These are phyloP conservation scores for Bilobella aurantiaca DNA, from an alignment of 1,140 invertebrate genomes.

Conservation along the genomic window DNA sequence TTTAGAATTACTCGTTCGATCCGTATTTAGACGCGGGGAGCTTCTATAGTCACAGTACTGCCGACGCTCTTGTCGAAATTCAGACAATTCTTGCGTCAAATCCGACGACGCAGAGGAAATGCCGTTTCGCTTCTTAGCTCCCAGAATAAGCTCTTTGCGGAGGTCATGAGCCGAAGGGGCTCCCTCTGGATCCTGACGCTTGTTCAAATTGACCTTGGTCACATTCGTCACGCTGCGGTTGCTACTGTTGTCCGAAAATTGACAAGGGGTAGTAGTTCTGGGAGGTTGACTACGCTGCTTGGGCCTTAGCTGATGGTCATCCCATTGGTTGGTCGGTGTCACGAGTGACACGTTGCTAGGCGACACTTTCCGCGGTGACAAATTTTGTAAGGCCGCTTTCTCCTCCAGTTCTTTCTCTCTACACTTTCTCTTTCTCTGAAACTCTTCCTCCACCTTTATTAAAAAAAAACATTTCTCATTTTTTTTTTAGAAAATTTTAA, in stretches of 20 bases:
- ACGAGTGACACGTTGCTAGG: neutral
- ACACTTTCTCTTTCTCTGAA: slow-evolving; percentile 56
- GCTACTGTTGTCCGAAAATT: slow-evolving; percentile 32
- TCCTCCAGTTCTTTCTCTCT: slow-evolving; percentile 9
- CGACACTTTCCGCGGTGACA: neutral
- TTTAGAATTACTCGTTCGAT: no score
- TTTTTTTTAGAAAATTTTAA: no score
- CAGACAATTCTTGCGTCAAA: slow-evolving; percentile 41
- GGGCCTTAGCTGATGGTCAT: neutral
- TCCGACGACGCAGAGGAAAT: slow-evolving; percentile 14
- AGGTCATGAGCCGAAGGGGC: slow-evolving; percentile 32
- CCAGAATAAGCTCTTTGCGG: slow-evolving; percentile 33
- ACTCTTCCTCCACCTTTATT: slow-evolving; percentile 56
- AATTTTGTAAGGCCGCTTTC: slow-evolving; percentile 13
- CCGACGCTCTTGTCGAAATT: slow-evolving; percentile 41
- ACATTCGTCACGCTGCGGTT: slow-evolving; percentile 37
- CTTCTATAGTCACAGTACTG: slow-evolving; percentile 47
- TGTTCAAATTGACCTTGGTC: slow-evolving; percentile 3
- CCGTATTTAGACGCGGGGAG: slow-evolving; percentile 4
- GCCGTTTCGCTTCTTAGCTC: slow-evolving; percentile 29
- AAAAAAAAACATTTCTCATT: neutral
- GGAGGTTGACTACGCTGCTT: neutral
- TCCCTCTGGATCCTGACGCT: slow-evolving; percentile 37
- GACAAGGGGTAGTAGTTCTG: neutral
- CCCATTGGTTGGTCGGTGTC: neutral